phyloP scores from a whole-genome alignment of 2,113 vertebrate species.

The Aegithalos caudatus region DNA sequence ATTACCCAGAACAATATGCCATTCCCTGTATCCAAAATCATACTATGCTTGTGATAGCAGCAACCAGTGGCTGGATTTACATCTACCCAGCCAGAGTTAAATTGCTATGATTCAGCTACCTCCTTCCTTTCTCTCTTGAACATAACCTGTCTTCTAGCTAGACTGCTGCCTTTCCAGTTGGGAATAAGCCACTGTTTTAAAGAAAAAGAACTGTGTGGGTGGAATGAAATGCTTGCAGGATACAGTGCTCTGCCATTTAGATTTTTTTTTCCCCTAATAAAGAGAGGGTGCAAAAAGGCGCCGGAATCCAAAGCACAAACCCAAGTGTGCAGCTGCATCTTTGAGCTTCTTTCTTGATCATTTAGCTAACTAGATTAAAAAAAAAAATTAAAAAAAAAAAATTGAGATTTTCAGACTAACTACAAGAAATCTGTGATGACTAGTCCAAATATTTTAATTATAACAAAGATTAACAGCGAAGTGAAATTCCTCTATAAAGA shows the following conservation, averaged over 20 bases:
- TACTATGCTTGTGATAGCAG: conserved; percentile 9
- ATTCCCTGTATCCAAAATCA: conserved; percentile 23
- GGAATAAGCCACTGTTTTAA: conserved; percentile 60
- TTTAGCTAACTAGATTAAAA: background rate
- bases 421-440: background rate
- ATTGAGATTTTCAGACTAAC: background rate
- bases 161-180: conserved; percentile 66
- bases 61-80: conserved; percentile 55
- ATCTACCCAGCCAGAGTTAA: conserved; percentile 24
- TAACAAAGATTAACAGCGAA: background rate
- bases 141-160: conserved; percentile 60
- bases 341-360: background rate
- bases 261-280: background rate
- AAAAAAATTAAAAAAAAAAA: background rate
- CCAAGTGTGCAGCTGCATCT: background rate
- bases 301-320: background rate
- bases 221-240: conserved; percentile 53
- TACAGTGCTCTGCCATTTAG: conserved; percentile 46
- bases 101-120: conserved; percentile 64
- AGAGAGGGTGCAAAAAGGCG: background rate
- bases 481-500: background rate
- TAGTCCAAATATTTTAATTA: background rate
- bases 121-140: conserved; percentile 56
- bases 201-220: conserved; percentile 54
- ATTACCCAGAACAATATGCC: conserved; percentile 49